These are phyloP conservation scores for Tupiocoris notatus DNA, from an alignment of 2,888 invertebrate species.

Conservation along the genomic window DNA sequence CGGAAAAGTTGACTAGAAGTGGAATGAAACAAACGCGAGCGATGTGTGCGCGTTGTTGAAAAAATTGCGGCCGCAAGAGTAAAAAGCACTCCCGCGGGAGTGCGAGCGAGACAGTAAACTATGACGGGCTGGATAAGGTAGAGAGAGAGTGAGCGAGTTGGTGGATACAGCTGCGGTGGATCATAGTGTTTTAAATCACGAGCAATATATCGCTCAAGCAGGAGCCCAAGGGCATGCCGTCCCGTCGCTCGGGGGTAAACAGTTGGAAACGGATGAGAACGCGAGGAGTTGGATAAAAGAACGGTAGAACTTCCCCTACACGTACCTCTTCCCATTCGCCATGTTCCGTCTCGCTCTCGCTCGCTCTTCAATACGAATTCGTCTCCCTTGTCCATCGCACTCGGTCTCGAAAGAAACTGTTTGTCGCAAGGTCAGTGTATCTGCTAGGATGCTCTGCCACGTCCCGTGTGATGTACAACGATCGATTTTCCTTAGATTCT, in stretches of 20 bases:
- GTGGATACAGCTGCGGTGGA: neutral
- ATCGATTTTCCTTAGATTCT: conserved; percentile 2
- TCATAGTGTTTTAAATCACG: conserved; percentile 31
- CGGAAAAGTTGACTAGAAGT: too few relatives aligned
- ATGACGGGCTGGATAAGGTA: neutral
- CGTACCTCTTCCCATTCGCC: too few relatives aligned
- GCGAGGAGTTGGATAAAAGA: neutral
- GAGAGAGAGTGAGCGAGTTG: neutral
- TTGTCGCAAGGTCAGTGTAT: conserved; percentile 31
- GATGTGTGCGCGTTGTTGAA: neutral
- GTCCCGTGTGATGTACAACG: conserved; percentile 19
- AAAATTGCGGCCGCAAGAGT: neutral
- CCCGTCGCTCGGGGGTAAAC: conserved; percentile 23
- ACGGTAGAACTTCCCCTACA: neutral
- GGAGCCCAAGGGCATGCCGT: neutral
- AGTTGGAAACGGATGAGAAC: conserved; percentile 1
- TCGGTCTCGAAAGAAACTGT: conserved; percentile 14
- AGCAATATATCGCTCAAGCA: conserved; percentile 26
- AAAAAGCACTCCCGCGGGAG: neutral
- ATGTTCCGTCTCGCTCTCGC: neutral
- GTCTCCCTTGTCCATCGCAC: neutral
- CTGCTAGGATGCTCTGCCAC: neutral
- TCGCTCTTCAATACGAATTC: neutral
- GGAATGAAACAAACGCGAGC: too few relatives aligned
- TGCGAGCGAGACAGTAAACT: neutral